These are phyloP conservation scores for Sturnira hondurensis DNA, from an alignment of 2,113 vertebrate genomes.

Conservation along the genomic window DNA sequence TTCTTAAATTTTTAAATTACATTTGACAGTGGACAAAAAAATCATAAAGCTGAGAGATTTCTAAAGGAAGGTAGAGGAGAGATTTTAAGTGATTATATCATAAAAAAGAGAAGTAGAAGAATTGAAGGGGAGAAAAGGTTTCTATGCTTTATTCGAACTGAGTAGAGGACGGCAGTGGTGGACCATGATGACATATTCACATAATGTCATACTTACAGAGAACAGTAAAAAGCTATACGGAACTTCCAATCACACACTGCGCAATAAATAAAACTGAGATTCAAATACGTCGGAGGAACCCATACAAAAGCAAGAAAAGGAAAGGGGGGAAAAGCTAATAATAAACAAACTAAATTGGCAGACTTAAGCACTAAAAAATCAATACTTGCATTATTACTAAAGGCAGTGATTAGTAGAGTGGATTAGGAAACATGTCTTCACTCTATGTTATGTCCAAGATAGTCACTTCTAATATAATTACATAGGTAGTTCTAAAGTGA, in stretches of 20 bases:
- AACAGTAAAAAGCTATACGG: neutral
- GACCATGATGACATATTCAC: neutral
- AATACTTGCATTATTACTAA: neutral
- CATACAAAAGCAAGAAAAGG: neutral
- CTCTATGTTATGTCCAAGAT: neutral
- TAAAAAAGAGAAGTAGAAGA: neutral
- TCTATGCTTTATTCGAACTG: neutral
- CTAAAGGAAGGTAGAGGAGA: neutral
- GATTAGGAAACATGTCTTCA: neutral
- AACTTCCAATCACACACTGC: neutral
- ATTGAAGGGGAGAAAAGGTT: neutral
- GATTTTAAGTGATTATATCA: neutral
- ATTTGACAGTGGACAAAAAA: neutral
- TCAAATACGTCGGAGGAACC: neutral
- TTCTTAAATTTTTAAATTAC: neutral
- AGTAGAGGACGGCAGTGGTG: neutral
- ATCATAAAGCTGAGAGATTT: neutral
- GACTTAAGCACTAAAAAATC: neutral
- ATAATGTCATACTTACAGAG: too few species aligned
- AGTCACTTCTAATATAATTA: neutral
- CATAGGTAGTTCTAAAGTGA: neutral
- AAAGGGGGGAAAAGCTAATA: too few species aligned
- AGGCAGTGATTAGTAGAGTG: neutral
- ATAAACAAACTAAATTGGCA: neutral
- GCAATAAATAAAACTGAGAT: neutral